These are phyloP conservation scores for Henicopernis longicauda DNA, from an alignment of 2,113 vertebrate genomes.

Conservation along the genomic window DNA sequence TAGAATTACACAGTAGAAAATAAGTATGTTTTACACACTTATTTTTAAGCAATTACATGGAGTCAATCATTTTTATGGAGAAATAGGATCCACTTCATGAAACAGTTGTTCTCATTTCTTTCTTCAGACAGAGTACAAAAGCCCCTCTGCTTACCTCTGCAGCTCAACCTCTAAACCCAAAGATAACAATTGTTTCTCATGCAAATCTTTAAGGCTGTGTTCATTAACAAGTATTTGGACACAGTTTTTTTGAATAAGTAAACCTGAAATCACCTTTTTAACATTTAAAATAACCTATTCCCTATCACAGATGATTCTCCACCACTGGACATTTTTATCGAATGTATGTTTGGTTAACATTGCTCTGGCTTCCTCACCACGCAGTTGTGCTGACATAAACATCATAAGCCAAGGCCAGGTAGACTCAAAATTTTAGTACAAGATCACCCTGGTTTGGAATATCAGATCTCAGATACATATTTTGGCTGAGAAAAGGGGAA, in stretches of 20 bases:
- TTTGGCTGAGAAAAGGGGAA: neutral
- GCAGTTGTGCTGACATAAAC: neutral
- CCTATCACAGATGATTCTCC: neutral
- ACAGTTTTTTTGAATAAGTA: neutral
- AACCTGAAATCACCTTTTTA: neutral
- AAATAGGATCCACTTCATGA: neutral
- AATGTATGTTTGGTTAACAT: neutral
- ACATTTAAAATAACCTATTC: neutral
- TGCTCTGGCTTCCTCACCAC: neutral
- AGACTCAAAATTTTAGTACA: neutral
- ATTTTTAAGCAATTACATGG: neutral
- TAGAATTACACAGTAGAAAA: neutral
- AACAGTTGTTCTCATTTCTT: neutral
- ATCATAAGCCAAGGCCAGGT: neutral
- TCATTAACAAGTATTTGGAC: neutral
- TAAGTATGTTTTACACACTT: neutral
- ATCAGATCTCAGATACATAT: neutral
- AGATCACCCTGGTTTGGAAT: neutral
- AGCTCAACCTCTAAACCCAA: neutral
- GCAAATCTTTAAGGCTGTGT: neutral
- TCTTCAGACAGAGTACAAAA: neutral
- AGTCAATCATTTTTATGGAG: neutral
- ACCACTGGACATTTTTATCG: neutral
- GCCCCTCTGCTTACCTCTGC: neutral
- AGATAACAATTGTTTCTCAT: neutral